Percentiles rank a stretch among this genome's conserved stretches.
phyloP scores from a whole-genome alignment of 2,113 vertebrate species.

The Grammomys surdaster region DNA sequence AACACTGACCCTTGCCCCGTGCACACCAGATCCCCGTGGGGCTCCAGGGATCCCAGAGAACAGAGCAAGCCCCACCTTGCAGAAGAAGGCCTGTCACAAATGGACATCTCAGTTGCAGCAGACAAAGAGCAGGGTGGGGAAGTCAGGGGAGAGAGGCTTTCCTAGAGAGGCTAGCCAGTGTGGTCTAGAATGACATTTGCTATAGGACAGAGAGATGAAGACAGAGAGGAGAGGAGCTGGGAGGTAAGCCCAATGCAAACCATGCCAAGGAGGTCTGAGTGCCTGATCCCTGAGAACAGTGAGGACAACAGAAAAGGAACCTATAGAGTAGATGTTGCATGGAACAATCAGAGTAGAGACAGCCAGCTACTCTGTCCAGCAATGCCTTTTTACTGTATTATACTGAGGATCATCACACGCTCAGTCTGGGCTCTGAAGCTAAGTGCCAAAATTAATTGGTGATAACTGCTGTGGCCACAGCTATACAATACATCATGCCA shows the following conservation, averaged over 20 bases:
- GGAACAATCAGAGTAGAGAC: too few species aligned
- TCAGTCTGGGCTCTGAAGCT: background rate
- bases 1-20: background rate
- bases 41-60: background rate
- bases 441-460: accelerated
- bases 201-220: too few species aligned
- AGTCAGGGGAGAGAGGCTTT: background rate
- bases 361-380: background rate
- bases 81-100: background rate
- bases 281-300: background rate
- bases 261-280: accelerated
- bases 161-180: too few species aligned
- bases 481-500: background rate
- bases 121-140: background rate
- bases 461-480: background rate
- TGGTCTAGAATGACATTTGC: background rate
- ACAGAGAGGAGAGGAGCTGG: background rate
- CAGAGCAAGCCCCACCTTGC: background rate
- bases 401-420: background rate
- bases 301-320: too few species aligned
- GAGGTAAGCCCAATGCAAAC: background rate
- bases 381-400: background rate
- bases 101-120: background rate
- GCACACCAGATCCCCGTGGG: background rate
- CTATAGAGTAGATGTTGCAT: accelerated